These are phyloP conservation scores for Lepisosteus osseus DNA, from an alignment of 2,113 vertebrate species.

Conservation along the genomic window DNA sequence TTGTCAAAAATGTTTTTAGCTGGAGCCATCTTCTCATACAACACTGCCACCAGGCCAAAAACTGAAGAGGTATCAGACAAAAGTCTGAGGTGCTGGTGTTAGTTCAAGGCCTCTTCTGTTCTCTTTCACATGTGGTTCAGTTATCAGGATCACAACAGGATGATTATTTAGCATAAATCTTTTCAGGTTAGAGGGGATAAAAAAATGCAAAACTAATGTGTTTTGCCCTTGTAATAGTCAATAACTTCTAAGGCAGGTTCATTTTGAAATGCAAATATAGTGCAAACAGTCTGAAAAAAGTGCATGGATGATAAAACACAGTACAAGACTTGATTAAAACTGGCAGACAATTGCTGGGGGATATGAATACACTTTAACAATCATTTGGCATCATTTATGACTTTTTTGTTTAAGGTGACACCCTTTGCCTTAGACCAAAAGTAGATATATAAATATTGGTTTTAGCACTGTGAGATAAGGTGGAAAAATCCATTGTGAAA, in stretches of 20 bases:
- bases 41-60: too few relatives aligned
- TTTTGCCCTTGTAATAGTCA: slow-evolving; percentile 5
- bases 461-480: background rate
- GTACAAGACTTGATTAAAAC: slow-evolving; percentile 4
- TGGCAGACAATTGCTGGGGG: slow-evolving; percentile 11
- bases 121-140: background rate
- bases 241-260: slow-evolving; percentile 5
- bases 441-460: background rate
- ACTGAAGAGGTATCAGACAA: too few relatives aligned
- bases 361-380: slow-evolving; percentile 4
- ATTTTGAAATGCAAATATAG: slow-evolving; percentile 8
- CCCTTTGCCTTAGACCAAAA: slow-evolving; percentile 4
- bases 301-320: slow-evolving; percentile 1
- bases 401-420: background rate
- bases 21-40: too few relatives aligned
- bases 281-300: background rate
- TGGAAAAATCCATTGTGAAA: background rate
- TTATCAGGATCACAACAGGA: background rate
- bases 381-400: slow-evolving; percentile 7
- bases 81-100: too few relatives aligned
- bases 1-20: too few relatives aligned
- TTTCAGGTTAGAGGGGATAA: background rate
- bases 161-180: background rate
- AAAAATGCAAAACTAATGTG: background rate
- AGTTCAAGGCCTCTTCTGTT: too few relatives aligned